Evolutionary conservation across 2,888 invertebrate species (phyloP), one percentile per base, ranked within the genome.

Genomic region (Orthosia gothica): DNA sequence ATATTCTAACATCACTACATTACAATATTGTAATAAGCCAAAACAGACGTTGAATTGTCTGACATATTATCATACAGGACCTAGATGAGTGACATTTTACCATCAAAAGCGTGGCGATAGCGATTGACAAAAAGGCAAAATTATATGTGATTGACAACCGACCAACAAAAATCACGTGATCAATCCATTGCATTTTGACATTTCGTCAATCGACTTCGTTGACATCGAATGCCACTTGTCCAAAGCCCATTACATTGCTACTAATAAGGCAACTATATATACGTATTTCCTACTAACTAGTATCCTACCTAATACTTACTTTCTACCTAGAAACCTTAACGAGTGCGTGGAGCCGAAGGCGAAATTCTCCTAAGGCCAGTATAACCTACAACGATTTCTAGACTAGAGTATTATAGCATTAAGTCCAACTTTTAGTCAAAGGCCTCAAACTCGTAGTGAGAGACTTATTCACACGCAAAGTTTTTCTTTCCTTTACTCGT

Each of bases 401-500:
- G 23, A 75, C 32, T 23, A 57, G 23, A 75, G 58, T 79, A 74
- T 61, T 80, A 67, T 7, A 67, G 18, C 52, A 49, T 62, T 61
- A 55, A 57, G 49, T 64, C 49, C 23, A 66, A 75, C 61, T 81
- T 74, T 69, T 61, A 54, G 26, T 66, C 79, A 69, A 69, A 69
- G 61, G 54, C 80, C 49, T 67, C 26, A 74, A 52, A 69, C 49
- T 26, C n/a, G 26, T 40, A n/a, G 40, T 15, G 23, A 55, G 2
- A 58, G 23, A 32, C 58, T 66, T 63, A 58, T 69, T 79, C 58
- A 15, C 61, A 52, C 55, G 63, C 26, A 32, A 52, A 70, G 58
- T 82, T 76, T 70, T 76, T 67, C 54, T 70, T 76, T 61, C 52
- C 13, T 52, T 52, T 45, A n/a, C n/a, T n/a, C n/a, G n/a, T n/a